phyloP scores from a whole-genome alignment of 2,113 vertebrate species.

The Zosterops japonicus region DNA sequence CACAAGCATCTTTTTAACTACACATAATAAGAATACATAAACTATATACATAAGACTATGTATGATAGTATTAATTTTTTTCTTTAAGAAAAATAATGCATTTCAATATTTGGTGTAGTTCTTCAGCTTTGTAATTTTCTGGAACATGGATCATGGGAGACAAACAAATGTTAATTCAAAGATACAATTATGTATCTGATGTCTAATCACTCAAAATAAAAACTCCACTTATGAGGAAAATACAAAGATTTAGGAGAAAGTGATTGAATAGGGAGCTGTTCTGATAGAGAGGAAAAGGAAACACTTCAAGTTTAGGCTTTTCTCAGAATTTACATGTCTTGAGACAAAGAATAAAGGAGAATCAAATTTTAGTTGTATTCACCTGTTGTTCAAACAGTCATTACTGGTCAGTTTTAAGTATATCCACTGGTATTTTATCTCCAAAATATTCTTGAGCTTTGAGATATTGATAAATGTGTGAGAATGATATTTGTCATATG shows the following conservation, averaged over 20 bases:
- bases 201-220: not conserved
- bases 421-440: not conserved
- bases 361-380: not conserved
- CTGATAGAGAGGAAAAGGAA: not conserved
- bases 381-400: not conserved
- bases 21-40: not conserved
- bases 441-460: not conserved
- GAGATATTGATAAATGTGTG: not conserved
- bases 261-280: not conserved
- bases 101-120: not conserved
- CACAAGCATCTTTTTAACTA: not conserved
- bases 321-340: not conserved
- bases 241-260: not conserved
- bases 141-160: not conserved
- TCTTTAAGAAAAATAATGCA: not conserved
- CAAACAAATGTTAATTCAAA: not conserved
- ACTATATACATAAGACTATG: not conserved
- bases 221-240: not conserved
- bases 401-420: not conserved
- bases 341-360: not conserved
- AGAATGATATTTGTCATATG: not conserved
- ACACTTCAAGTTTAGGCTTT: not conserved
- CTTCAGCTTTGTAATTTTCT: not conserved
- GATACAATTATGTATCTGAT: not conserved
- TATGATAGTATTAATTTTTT: not conserved